Evolutionary conservation across 2,113 vertebrate genomes (phyloP), one percentile per base, ranked within the genome.

Genomic region (Pithys albifrons): DNA sequence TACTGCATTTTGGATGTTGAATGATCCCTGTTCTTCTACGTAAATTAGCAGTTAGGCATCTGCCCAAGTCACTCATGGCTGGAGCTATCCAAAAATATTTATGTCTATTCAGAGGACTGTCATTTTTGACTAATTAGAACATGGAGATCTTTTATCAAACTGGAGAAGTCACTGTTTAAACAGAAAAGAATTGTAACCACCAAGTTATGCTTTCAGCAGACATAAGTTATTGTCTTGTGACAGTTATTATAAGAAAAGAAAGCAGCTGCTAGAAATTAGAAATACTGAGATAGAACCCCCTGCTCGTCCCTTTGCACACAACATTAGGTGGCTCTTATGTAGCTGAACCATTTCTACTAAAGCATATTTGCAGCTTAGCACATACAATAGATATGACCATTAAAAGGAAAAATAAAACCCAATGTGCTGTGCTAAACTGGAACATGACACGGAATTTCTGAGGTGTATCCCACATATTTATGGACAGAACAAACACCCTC

Each of bases 251-350:
- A 86, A 83, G 55, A 57, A 83, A 52, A n/a, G 3, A 33, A 64
- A 89, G 37, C 31, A 93, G 79, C 75, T 85, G 91, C 28, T 92
- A 65, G 58, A 94, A 96, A 94, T 37, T 92, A 65, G 58, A 94
- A 96, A 94, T 37, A 77, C 41, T n/a, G 58, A 94, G 54, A 72
- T 37, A 66, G 29, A 48, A 73, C 62, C 41, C 41, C 58, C 45
- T 33, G 45, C 46, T 46, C 29, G 80, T 54, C 7, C 28, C 81
- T 82, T 69, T 80, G 19, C 28, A 75, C 19, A 37, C 61, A 87
- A 45, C 13, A 48, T 35, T 55, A 66, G 33, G 74, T 94, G 74
- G 37, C 65, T 89, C 49, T 65, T 89, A 80, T 19, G 83, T 18
- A 85, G 72, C 45, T 85, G 69, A 97, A 39, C 58, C 64, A 81